These are phyloP conservation scores for Pseudochromis fuscus DNA, from an alignment of 2,797 vertebrate species.

Conservation along the genomic window DNA sequence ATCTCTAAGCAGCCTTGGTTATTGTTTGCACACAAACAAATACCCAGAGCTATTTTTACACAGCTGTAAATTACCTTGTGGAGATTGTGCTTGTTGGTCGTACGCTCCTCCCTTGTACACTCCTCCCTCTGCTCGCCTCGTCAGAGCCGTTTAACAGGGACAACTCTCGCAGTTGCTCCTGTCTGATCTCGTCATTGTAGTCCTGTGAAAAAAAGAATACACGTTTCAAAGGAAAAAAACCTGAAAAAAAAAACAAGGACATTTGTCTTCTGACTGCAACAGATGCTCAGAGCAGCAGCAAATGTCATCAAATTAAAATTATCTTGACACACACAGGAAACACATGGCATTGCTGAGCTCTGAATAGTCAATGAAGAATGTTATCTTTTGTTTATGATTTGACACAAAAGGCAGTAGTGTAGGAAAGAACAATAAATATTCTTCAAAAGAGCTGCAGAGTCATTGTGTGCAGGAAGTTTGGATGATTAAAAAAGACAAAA, in stretches of 20 bases:
- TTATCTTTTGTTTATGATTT: slow-evolving; percentile 25
- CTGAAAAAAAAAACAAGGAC: slow-evolving; percentile 42
- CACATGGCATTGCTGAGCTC: slow-evolving; percentile 42
- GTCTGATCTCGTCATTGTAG: slow-evolving; percentile 99
- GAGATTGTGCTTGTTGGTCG: slow-evolving; percentile 86
- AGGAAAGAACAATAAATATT: slow-evolving; percentile 16
- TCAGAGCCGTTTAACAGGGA: slow-evolving; percentile 97
- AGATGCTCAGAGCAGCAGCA: slow-evolving; percentile 70
- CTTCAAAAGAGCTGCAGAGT: neutral
- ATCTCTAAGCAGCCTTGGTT: neutral
- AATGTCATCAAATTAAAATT: slow-evolving; percentile 70
- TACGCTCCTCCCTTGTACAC: slow-evolving; percentile 87
- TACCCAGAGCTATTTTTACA: neutral
- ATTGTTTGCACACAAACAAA: neutral
- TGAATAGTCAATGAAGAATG: slow-evolving; percentile 63
- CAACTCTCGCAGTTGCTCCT: slow-evolving; percentile 97
- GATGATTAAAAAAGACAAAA: slow-evolving; percentile 1
- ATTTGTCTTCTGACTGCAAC: slow-evolving; percentile 69
- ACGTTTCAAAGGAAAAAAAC: slow-evolving; percentile 42
- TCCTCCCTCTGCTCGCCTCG: slow-evolving; percentile 90
- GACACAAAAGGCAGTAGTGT: slow-evolving; percentile 21
- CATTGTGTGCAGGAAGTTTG: slow-evolving; percentile 5
- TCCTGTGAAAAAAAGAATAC: slow-evolving; percentile 84
- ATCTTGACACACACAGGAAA: slow-evolving; percentile 63
- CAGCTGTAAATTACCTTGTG: slow-evolving; percentile 84